Conservation (phyloP, 2,113 vertebrate genomes). For the Aegithalos caudatus region DNA sequence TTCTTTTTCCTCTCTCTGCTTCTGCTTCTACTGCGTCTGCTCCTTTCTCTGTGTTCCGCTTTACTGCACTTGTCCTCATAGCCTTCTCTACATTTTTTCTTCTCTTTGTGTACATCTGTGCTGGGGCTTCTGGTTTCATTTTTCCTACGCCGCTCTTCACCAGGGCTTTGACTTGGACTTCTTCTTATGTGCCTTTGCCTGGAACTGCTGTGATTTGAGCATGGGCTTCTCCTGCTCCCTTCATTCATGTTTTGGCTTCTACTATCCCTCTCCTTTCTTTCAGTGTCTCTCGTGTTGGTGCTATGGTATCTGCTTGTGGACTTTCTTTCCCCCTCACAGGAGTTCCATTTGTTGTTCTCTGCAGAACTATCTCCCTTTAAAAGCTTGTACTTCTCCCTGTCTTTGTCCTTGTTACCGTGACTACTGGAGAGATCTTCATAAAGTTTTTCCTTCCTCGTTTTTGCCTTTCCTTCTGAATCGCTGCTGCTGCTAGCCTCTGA, state of each 20-base stretch:
- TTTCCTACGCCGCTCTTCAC: not conserved
- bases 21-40: conserved; percentile 64
- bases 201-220: conserved; percentile 45
- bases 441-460: conserved; percentile 73
- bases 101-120: conserved; percentile 16
- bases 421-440: conserved; percentile 64
- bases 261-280: conserved; percentile 50
- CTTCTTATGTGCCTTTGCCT: conserved; percentile 63
- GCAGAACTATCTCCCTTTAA: conserved; percentile 57
- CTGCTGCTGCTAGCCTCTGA: conserved; percentile 72
- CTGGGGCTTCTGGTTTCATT: conserved; percentile 28
- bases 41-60: conserved; percentile 14
- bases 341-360: conserved; percentile 60
- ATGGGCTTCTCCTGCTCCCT: conserved; percentile 39
- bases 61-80: not conserved
- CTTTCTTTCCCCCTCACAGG: conserved; percentile 66
- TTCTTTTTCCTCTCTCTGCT: conserved; percentile 64
- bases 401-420: conserved; percentile 68
- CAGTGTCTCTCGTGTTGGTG: conserved; percentile 52
- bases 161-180: conserved; percentile 57
- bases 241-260: conserved; percentile 68
- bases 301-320: conserved; percentile 65
- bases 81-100: not conserved
- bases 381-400: conserved; percentile 50
- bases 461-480: conserved; percentile 72